Conservation (phyloP, 2,888 invertebrate genomes). For the Ethmia dodecea region DNA sequence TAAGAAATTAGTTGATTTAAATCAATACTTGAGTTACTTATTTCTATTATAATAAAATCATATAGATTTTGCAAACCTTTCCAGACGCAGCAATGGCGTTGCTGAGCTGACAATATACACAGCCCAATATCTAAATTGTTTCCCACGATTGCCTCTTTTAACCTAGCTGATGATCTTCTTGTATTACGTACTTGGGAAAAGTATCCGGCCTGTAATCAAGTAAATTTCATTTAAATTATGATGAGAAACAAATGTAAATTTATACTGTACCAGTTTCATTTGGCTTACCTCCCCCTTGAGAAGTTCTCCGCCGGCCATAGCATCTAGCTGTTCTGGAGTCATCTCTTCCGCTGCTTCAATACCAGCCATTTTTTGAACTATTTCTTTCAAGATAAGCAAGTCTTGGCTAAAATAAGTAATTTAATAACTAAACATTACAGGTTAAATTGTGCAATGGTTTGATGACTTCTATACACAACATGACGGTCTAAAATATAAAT, state of each 20-base stretch:
- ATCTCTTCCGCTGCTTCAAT: slow-evolving; percentile 98
- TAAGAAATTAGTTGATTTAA: not conserved
- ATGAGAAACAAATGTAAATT: not conserved
- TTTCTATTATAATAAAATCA: too few species aligned
- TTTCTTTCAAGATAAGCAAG: slow-evolving; percentile 94
- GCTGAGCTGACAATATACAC: slow-evolving; percentile 97
- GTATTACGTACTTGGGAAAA: slow-evolving; percentile 98
- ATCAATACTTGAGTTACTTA: not conserved
- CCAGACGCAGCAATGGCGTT: slow-evolving; percentile 94
- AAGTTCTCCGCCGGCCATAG: slow-evolving; percentile 97
- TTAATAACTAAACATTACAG: too few species aligned
- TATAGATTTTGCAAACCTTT: slow-evolving; percentile 74
- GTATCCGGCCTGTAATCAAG: slow-evolving; percentile 90
- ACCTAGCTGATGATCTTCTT: slow-evolving; percentile 93
- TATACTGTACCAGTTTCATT: not conserved
- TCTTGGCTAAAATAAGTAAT: slow-evolving; percentile 85
- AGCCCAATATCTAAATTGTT: slow-evolving; percentile 95
- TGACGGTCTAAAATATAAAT: too few species aligned
- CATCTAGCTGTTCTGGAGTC: slow-evolving; percentile 96
- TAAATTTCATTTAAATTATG: slow-evolving; percentile 1
- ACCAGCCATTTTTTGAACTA: slow-evolving; percentile 99
- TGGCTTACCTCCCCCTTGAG: slow-evolving; percentile 91
- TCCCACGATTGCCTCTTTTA: slow-evolving; percentile 96
- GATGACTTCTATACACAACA: too few species aligned
- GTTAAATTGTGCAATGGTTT: too few species aligned